These are phyloP conservation scores for Hemicentrotus pulcherrimus DNA, from an alignment of 35 echinoderm and acorn worm species.

Conservation along the genomic window DNA sequence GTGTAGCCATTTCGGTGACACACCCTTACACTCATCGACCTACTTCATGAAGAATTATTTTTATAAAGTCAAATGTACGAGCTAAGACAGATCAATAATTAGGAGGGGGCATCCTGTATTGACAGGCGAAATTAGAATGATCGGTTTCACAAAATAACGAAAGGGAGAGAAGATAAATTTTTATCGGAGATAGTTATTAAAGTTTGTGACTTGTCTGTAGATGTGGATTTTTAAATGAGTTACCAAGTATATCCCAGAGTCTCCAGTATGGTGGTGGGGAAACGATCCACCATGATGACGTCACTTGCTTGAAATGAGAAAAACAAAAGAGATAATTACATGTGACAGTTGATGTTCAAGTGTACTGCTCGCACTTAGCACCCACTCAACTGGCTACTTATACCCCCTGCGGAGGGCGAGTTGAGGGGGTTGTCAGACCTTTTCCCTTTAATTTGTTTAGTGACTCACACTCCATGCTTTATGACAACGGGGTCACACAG, in stretches of 20 bases:
- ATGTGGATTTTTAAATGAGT: background rate
- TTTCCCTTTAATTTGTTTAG: background rate
- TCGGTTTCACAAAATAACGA: too few relatives aligned
- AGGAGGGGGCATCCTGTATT: too few relatives aligned
- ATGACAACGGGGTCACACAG: background rate
- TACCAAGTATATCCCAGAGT: background rate
- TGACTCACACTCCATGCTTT: slow-evolving; percentile 3
- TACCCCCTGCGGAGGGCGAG: slow-evolving; percentile 19
- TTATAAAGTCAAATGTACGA: too few relatives aligned
- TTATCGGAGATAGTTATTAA: background rate
- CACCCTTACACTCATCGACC: too few relatives aligned
- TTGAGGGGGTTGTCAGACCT: background rate
- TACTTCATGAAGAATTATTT: too few relatives aligned
- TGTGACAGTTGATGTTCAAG: slow-evolving; percentile 37
- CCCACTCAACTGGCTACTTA: background rate
- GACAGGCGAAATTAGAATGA: too few relatives aligned
- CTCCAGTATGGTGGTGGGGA: background rate
- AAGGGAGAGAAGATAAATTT: too few relatives aligned
- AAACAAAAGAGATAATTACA: slow-evolving; percentile 42
- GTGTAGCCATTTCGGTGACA: too few relatives aligned
- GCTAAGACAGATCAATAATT: too few relatives aligned
- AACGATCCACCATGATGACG: background rate
- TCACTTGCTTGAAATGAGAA: background rate
- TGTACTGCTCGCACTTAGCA: slow-evolving; percentile 35
- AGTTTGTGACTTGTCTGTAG: too few relatives aligned